These are phyloP conservation scores for Phortica variegata DNA, from an alignment of 1,140 invertebrate species.

Conservation along the genomic window DNA sequence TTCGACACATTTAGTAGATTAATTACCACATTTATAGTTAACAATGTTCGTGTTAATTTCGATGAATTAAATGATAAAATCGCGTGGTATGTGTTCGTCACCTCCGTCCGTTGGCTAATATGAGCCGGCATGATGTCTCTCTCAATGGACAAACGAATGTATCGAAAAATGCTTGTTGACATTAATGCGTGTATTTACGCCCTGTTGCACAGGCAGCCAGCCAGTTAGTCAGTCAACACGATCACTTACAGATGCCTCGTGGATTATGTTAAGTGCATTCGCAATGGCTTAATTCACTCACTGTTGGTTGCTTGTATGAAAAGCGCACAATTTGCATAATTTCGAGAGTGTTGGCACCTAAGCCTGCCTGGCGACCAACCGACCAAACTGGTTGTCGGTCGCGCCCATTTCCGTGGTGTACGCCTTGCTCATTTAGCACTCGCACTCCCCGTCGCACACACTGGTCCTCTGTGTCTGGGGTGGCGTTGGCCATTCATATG, in stretches of 20 bases:
- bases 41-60: conserved; percentile 58
- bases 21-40: conserved; percentile 55
- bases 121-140: conserved; percentile 17
- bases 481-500: neutral
- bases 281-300: too few species aligned
- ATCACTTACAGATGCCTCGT: too few species aligned
- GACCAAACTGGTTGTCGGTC: conserved; percentile 21
- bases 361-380: too few species aligned
- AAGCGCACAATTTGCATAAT: conserved; percentile 44
- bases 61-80: conserved; percentile 56
- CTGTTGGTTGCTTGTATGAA: too few species aligned
- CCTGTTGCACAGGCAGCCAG: conserved; percentile 30
- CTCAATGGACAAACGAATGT: conserved; percentile 22
- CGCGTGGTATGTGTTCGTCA: neutral
- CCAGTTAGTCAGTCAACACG: too few species aligned
- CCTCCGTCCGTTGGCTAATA: neutral
- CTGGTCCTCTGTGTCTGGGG: neutral
- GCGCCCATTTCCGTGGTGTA: conserved; percentile 23
- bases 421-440: conserved; percentile 37
- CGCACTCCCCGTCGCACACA: neutral
- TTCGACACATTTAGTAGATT: conserved; percentile 48
- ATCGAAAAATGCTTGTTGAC: conserved; percentile 43
- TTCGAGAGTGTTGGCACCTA: conserved; percentile 2
- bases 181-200: conserved; percentile 38
- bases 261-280: too few species aligned